Evolutionary conservation across 2,888 invertebrate genomes (phyloP).

Genomic region (Ischnura elegans): DNA sequence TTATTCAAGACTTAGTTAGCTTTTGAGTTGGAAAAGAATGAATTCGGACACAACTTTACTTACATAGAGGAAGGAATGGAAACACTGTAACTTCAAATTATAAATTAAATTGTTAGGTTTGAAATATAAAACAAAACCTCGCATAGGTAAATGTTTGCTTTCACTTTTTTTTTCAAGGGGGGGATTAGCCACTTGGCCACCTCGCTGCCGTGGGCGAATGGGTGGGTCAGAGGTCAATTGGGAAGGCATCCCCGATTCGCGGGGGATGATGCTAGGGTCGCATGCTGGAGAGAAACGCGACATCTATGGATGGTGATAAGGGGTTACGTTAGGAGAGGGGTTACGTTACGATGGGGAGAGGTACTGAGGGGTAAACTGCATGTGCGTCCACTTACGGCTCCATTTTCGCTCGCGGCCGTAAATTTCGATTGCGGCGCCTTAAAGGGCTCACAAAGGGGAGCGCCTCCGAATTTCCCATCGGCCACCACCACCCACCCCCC

Average conservation of each 20-base stretch:
- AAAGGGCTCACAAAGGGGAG: neutral
- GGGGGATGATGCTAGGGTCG: neutral
- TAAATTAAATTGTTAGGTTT: too few relatives aligned
- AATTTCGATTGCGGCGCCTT: neutral
- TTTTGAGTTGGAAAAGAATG: too few relatives aligned
- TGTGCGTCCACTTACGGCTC: neutral
- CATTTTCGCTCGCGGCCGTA: neutral
- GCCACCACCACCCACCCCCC: neutral
- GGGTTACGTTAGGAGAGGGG: neutral
- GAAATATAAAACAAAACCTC: too few relatives aligned
- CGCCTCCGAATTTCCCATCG: neutral
- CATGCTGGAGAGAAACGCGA: neutral
- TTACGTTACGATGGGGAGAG: neutral
- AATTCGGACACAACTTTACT: too few relatives aligned
- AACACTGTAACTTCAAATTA: too few relatives aligned
- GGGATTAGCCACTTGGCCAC: too few relatives aligned
- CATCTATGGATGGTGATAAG: constrained; percentile 58
- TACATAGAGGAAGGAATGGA: too few relatives aligned
- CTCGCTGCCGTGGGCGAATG: neutral
- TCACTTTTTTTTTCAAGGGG: too few relatives aligned
- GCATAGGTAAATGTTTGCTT: too few relatives aligned
- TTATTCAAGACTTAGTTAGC: too few relatives aligned
- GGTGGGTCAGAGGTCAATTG: neutral
- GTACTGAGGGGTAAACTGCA: neutral
- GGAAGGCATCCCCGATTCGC: neutral